Base-by-base conservation (phyloP, 2,888 invertebrate genomes). In the Eristalis arbustorum region DNA sequence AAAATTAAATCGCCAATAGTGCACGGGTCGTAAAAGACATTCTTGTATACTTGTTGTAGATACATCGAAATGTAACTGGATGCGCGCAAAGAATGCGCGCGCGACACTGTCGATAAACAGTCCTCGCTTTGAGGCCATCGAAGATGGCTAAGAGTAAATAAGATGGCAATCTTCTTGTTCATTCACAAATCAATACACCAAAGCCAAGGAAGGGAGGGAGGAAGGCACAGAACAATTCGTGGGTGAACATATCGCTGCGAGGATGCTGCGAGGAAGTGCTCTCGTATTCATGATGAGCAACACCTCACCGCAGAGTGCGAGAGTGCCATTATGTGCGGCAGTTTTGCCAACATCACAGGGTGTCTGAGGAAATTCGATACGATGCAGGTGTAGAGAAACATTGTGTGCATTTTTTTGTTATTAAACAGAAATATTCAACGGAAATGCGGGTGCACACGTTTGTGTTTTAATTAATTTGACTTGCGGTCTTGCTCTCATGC, bases 11-110 rank as follows among this genome's bases (percentile, higher is more conserved):
- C 49, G 18, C 49, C 49, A 49, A 49, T 49, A 49, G 49, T 49
- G 18, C 18, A 49, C 49, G 18, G 18, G 49, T 49, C 49, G 49
- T 49, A 18, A 49, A 49, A 49, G 49, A 6, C 11, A 13, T 18
- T 18, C 14, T 23, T 3, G 42, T 66, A 76, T 75, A 84, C 71
- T 78, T 84, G 69, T 77, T 82, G 77, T 84, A 80, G 75, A 80
- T 75, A 84, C 75, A 76, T 62, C 34, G 23, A 34, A 37, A 56
- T 28, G 67, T 57, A 59, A 31, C 34, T 18, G 49, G 72, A 85
- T 85, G 84, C 84, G 84, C 80, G 49, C 37, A 64, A 42, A 34
- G 64, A 76, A 68, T 76, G 76, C 80, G 80, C 84, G 84, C 62
- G 25, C 61, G 34, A n/a, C 22, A 18, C 63, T 37, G 2, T 42